These are phyloP conservation scores for Betta splendens DNA, from an alignment of 2,797 vertebrate genomes.

Conservation along the genomic window DNA sequence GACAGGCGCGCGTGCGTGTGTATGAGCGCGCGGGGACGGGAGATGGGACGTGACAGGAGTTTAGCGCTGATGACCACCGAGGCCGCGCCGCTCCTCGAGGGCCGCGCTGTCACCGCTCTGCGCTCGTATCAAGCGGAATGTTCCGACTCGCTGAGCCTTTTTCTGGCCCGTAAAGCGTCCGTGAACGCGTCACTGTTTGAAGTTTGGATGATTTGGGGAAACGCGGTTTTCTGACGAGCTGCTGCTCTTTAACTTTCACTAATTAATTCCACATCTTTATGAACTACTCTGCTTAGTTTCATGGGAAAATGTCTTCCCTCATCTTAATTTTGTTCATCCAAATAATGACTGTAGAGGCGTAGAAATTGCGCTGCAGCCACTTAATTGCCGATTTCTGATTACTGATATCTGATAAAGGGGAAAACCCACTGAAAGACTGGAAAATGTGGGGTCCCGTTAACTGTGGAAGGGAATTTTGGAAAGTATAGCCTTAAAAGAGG, in stretches of 20 bases:
- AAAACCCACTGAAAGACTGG: constrained; percentile 21
- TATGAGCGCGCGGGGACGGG: constrained; percentile 28
- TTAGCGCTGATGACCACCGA: constrained; percentile 71
- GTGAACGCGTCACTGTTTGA: no score
- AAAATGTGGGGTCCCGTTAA: constrained; percentile 33
- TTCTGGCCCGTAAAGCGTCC: constrained; percentile 23
- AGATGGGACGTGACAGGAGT: constrained; percentile 78
- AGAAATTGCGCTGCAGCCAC: no score
- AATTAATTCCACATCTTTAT: no score
- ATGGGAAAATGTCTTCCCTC: background rate
- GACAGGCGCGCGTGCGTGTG: constrained; percentile 36
- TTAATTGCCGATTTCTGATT: no score
- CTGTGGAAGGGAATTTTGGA: constrained; percentile 8
- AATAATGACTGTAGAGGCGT: no score
- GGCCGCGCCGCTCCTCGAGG: constrained; percentile 54
- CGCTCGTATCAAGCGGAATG: constrained; percentile 32
- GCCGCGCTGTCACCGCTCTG: constrained; percentile 51
- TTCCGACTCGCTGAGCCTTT: constrained; percentile 30
- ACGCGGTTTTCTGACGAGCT: background rate
- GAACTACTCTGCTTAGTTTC: background rate
- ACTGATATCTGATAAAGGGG: no score
- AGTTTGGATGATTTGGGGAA: no score
- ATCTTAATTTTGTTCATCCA: no score
- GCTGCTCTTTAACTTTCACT: no score
- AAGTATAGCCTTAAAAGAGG: constrained; percentile 31